Conservation (phyloP, 2,888 invertebrate species). For the Hoplodrina ambigua region DNA sequence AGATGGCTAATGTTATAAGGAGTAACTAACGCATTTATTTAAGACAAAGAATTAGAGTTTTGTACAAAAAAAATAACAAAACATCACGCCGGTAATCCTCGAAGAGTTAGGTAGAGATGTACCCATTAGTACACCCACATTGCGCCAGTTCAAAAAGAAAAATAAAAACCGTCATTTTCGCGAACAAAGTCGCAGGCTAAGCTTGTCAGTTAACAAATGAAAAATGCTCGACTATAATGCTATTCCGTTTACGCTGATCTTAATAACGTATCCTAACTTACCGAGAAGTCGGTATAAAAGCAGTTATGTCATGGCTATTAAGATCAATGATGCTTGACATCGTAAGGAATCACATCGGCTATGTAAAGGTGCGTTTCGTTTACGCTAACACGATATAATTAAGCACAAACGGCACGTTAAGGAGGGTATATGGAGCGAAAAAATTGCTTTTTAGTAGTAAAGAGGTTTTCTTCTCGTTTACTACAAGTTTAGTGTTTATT, state of each 20-base stretch:
- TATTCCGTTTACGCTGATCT: neutral
- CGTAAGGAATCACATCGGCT: constrained; percentile 47
- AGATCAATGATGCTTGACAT: constrained; percentile 46
- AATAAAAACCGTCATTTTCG: no score
- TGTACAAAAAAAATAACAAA: no score
- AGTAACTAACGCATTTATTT: no score
- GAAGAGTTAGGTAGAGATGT: no score
- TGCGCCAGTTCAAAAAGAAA: no score
- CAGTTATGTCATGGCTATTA: constrained; percentile 31
- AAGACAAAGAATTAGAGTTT: no score
- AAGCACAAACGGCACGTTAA: constrained; percentile 36
- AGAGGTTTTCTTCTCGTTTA: neutral
- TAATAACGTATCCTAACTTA: neutral
- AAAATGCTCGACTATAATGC: neutral
- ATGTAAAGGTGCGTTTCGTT: constrained; percentile 44
- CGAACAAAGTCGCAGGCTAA: no score
- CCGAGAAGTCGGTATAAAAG: neutral
- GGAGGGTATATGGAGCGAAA: constrained; percentile 36
- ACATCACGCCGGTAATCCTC: no score
- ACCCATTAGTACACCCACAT: no score
- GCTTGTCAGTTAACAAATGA: neutral
- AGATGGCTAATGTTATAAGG: no score
- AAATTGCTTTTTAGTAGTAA: constrained; percentile 25
- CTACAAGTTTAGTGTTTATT: neutral
- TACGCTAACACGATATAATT: constrained; percentile 43